Conservation (phyloP, 1,140 invertebrate species). For the Coelopa frigida region DNA sequence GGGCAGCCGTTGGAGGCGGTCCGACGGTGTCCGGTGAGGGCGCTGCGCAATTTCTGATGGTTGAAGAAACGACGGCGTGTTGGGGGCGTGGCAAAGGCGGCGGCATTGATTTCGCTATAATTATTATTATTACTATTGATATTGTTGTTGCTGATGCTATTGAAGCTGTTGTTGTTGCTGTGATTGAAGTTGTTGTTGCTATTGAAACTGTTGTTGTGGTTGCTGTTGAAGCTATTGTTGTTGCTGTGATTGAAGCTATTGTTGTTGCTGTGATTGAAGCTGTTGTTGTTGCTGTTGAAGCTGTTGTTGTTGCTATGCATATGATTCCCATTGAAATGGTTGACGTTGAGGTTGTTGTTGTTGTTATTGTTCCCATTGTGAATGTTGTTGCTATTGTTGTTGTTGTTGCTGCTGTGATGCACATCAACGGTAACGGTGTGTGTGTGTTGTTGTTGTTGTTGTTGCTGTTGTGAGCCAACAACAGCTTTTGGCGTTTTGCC, state of each 20-base stretch:
- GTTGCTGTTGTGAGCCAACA: constrained; percentile 4
- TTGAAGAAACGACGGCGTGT: constrained; percentile 71
- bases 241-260: constrained; percentile 3
- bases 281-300: constrained; percentile 37
- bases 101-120: constrained; percentile 32
- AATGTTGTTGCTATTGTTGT: constrained; percentile 39
- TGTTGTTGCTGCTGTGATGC: constrained; percentile 22
- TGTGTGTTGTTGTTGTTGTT: constrained; percentile 16
- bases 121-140: constrained; percentile 30
- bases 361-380: constrained; percentile 29
- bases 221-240: constrained; percentile 9
- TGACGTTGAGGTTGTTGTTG: not conserved
- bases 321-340: too few relatives aligned
- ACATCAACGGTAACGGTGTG: constrained; percentile 39
- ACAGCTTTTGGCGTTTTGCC: constrained; percentile 34
- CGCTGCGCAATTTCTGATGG: constrained; percentile 65
- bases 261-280: constrained; percentile 32
- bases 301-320: constrained; percentile 25
- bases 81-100: constrained; percentile 65
- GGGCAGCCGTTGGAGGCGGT: constrained; percentile 37
- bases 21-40: constrained; percentile 50
- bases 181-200: too few relatives aligned
- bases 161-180: constrained; percentile 9
- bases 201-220: constrained; percentile 13
- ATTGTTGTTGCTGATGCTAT: constrained; percentile 40